Conservation (phyloP, 2,113 vertebrate species). For the Epinephelus moara region DNA sequence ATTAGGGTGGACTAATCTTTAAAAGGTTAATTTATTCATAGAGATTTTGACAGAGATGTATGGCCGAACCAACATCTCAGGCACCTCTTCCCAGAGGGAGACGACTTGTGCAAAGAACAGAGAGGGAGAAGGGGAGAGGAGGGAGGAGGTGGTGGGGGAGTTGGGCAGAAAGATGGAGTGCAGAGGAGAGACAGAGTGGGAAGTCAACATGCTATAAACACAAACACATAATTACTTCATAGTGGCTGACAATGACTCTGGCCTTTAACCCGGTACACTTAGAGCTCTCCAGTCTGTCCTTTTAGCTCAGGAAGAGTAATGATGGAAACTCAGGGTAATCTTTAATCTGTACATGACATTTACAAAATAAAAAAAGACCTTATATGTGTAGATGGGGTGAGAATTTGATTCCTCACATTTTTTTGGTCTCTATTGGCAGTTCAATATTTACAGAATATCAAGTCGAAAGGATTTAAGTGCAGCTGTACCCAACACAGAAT, state of each 20-base stretch:
- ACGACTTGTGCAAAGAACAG: slow-evolving; percentile 81
- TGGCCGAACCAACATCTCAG: slow-evolving; percentile 88
- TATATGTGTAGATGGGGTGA: not conserved
- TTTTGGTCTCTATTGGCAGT: not conserved
- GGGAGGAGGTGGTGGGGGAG: slow-evolving; percentile 37
- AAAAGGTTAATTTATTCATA: slow-evolving; percentile 99
- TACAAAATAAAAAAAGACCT: slow-evolving; percentile 39
- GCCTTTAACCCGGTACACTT: slow-evolving; percentile 78
- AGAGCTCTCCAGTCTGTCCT: slow-evolving; percentile 64
- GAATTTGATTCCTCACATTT: not conserved
- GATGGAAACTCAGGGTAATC: slow-evolving; percentile 38
- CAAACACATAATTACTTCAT: slow-evolving; percentile 88
- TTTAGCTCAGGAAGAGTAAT: slow-evolving; percentile 48
- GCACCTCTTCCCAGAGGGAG: slow-evolving; percentile 94
- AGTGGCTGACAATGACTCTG: slow-evolving; percentile 80
- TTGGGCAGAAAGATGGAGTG: slow-evolving; percentile 78
- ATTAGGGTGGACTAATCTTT: slow-evolving; percentile 99
- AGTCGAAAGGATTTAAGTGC: not conserved
- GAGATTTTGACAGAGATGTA: slow-evolving; percentile 99
- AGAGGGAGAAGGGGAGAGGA: slow-evolving; percentile 66
- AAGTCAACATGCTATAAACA: slow-evolving; percentile 85
- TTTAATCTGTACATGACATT: slow-evolving; percentile 25
- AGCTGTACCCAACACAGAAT: not conserved
- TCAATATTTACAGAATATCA: slow-evolving; percentile 17
- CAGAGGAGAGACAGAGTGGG: slow-evolving; percentile 74